A percentile compares a stretch with the other conserved stretches of the same genome.
These are phyloP conservation scores for Drosophila tanythrix DNA, from an alignment of 2,888 invertebrate species.

Conservation along the genomic window DNA sequence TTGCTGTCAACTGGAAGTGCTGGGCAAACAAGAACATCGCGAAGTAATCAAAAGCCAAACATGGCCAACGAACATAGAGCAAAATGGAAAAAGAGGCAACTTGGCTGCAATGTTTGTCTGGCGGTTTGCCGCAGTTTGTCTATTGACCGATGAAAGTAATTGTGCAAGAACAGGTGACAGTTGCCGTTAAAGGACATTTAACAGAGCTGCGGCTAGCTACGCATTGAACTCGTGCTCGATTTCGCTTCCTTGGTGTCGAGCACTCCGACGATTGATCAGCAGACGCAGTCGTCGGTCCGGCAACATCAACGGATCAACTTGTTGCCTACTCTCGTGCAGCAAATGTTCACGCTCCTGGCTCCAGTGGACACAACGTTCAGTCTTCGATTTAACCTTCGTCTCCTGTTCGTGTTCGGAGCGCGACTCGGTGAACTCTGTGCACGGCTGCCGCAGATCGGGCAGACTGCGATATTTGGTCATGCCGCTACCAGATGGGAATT, in stretches of 20 bases:
- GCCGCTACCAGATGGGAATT: constrained; percentile 6
- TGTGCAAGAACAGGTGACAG: neutral
- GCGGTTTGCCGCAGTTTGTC: constrained; percentile 30
- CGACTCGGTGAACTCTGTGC: neutral
- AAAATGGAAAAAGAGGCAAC: constrained; percentile 17
- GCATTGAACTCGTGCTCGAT: constrained; percentile 44
- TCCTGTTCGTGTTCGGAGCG: constrained; percentile 9
- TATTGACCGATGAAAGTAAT: constrained; percentile 37
- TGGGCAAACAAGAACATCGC: constrained; percentile 59
- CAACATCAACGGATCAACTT: constrained; percentile 30
- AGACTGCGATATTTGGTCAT: constrained; percentile 37
- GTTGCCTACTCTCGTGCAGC: neutral
- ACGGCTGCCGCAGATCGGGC: constrained; percentile 30
- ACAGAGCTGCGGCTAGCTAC: constrained; percentile 29
- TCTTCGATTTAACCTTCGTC: neutral
- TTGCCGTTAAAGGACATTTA: neutral
- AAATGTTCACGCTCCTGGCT: constrained; percentile 10
- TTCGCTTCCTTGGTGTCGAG: constrained; percentile 4
- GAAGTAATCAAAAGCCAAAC: constrained; percentile 61
- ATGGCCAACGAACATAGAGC: constrained; percentile 10
- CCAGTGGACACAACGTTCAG: constrained; percentile 49
- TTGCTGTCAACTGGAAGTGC: constrained; percentile 48
- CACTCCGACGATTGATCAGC: neutral
- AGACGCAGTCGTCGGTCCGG: constrained; percentile 30
- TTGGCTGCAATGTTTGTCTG: constrained; percentile 42